A percentile compares a stretch with the other conserved stretches of the same genome.
phyloP scores from a whole-genome alignment of 1,140 invertebrate genomes.

The Zelostemma sp. region DNA sequence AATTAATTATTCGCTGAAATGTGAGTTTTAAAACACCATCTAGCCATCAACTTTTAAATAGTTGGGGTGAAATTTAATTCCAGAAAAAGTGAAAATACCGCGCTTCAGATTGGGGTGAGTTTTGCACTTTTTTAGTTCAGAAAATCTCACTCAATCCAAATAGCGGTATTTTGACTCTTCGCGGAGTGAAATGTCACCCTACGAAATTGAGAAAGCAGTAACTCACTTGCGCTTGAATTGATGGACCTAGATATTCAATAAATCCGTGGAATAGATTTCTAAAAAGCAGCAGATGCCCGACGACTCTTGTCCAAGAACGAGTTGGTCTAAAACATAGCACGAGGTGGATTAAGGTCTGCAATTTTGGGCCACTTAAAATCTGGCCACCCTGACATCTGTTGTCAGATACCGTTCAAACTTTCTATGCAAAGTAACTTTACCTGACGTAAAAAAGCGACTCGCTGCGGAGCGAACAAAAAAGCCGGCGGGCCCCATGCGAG shows the following conservation, averaged over 20 bases:
- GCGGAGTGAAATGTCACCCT: neutral
- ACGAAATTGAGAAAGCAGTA: neutral
- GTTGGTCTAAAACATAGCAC: too few relatives aligned
- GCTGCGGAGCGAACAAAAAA: constrained; percentile 38
- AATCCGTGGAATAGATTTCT: constrained; percentile 6
- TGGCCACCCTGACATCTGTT: constrained; percentile 57
- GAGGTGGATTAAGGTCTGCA: constrained; percentile 26
- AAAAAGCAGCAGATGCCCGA: neutral
- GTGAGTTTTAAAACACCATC: too few relatives aligned
- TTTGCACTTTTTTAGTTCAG: too few relatives aligned
- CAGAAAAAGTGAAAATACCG: too few relatives aligned
- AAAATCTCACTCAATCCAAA: too few relatives aligned
- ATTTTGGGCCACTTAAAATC: constrained; percentile 49
- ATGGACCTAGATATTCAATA: constrained; percentile 8
- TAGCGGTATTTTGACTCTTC: too few relatives aligned
- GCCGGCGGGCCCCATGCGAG: constrained; percentile 23
- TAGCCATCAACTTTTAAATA: too few relatives aligned
- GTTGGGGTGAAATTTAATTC: too few relatives aligned
- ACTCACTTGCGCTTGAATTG: constrained; percentile 1
- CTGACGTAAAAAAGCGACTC: constrained; percentile 38
- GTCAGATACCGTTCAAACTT: constrained; percentile 50
- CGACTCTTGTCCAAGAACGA: too few relatives aligned
- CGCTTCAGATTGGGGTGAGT: too few relatives aligned
- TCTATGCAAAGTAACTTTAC: constrained; percentile 57
- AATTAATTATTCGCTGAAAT: too few relatives aligned